These are phyloP conservation scores for Pterostichus niger DNA, from an alignment of 2,888 invertebrate species.

Conservation along the genomic window DNA sequence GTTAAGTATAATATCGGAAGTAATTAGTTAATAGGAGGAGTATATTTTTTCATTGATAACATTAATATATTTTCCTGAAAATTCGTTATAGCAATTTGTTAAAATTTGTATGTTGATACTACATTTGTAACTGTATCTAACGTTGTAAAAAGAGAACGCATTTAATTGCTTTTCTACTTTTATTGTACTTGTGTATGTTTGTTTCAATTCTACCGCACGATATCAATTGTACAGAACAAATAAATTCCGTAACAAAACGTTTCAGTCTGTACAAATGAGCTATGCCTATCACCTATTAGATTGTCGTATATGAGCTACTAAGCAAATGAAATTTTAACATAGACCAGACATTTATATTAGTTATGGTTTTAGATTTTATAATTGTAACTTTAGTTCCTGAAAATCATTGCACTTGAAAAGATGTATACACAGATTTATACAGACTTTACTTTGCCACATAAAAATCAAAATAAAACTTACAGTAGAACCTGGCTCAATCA, in stretches of 20 bases:
- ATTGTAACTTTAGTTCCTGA: constrained; percentile 40
- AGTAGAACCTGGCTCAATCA: constrained; percentile 10
- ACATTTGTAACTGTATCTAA: constrained; percentile 50
- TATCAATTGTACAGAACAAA: constrained; percentile 40
- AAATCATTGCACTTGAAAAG: constrained; percentile 60
- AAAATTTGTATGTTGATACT: constrained; percentile 42
- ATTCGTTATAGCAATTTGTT: constrained; percentile 49
- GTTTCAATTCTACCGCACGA: constrained; percentile 43
- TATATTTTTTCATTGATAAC: constrained; percentile 54
- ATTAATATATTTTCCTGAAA: constrained; percentile 53
- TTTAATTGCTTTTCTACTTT: constrained; percentile 53
- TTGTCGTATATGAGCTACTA: constrained; percentile 63
- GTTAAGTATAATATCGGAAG: constrained; percentile 39
- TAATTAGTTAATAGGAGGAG: constrained; percentile 26
- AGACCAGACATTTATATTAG: constrained; percentile 47
- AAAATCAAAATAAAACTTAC: constrained; percentile 27
- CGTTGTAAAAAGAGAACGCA: constrained; percentile 57
- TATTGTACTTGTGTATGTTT: constrained; percentile 60
- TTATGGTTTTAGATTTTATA: constrained; percentile 43
- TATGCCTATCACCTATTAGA: constrained; percentile 52
- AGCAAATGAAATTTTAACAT: constrained; percentile 51
- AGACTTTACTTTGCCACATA: constrained; percentile 37
- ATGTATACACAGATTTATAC: constrained; percentile 39
- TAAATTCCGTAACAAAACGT: constrained; percentile 3
- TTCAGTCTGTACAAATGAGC: constrained; percentile 57